Base-by-base conservation (phyloP, 2,797 vertebrate genomes). In the Argyrosomus regius region DNA sequence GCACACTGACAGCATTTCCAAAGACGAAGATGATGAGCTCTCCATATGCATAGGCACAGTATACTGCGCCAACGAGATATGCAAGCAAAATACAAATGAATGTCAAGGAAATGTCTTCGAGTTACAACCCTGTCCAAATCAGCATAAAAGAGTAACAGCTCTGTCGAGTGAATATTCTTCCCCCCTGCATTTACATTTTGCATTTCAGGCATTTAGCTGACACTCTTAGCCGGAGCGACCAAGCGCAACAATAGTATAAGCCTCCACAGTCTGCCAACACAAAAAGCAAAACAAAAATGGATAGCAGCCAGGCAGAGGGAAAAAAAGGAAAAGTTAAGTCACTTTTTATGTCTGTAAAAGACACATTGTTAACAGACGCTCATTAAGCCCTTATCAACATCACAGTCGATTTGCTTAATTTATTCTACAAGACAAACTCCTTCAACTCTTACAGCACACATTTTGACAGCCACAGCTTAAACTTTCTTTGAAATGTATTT, bases 201-300 rank as follows among this genome's bases (percentile, higher is more conserved):
- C 80, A 82, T 90, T 89, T 88, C 68, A 83, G 82, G 77, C 82
- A 71, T 89, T 88, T 80, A 90, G 87, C 72, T 84, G 79, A 87
- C 85, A 78, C 72, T 81, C 74, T 84, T 63, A 72, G 75, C 70
- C 22, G 13, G 64, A 82, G 76, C 53, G 22, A 62, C 52, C 66
- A 72, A 89, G 77, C 70, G 62, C 81, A 86, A 88, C 81, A 91
- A 90, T 81, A 69, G 62, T 10, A 26, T 84, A 81, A 88, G 83
- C 88, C 75, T 80, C 71, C 64, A 7, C 3, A 54, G 71, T 79
- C 81, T 80, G 85, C 77, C 76, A 76, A 69, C 50, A 84, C 52
- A 56, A 80, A 81, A 77, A 80, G 65, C 54, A 58, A 81, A 86
- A 80, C 59, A 76, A 81, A 85, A 83, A 78, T 82, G 84, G 79